Percentiles rank a stretch among this genome's conserved stretches.
Evolutionary conservation across 2,797 vertebrate genomes (phyloP).

Genomic region (Myripristis jacobus): DNA sequence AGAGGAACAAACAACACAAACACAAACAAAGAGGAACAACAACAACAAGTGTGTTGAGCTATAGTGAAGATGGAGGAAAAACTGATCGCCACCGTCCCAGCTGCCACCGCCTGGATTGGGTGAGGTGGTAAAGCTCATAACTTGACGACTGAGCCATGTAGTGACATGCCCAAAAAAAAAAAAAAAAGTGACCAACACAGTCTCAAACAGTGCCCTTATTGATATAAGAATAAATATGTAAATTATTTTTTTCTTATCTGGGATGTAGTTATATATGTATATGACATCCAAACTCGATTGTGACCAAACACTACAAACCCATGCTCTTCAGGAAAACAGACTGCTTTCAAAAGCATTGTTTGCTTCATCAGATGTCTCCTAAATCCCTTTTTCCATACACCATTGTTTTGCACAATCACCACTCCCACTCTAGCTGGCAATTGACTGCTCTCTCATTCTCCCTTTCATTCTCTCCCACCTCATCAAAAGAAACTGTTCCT

Average conservation of each 20-base stretch:
- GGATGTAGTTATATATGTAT: neutral
- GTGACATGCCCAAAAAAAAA: too few species aligned
- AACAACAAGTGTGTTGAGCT: too few species aligned
- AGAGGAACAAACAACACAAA: too few species aligned
- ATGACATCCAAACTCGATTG: neutral
- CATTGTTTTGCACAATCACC: slow-evolving; percentile 61
- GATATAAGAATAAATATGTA: neutral
- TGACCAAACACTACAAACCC: neutral
- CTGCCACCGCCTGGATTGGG: too few species aligned
- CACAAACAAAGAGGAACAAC: too few species aligned
- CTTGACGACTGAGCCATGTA: too few species aligned
- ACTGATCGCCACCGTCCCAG: too few species aligned
- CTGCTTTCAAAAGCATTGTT: slow-evolving; percentile 24
- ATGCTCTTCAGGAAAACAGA: slow-evolving; percentile 18
- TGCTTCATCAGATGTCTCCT: slow-evolving; percentile 49
- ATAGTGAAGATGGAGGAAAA: too few species aligned
- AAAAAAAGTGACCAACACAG: neutral
- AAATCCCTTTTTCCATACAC: slow-evolving; percentile 44
- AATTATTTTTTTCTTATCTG: too few species aligned
- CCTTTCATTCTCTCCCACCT: slow-evolving; percentile 56
- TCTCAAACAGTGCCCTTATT: neutral
- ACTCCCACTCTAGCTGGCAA: slow-evolving; percentile 45
- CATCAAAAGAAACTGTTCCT: slow-evolving; percentile 65
- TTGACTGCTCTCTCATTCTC: slow-evolving; percentile 51
- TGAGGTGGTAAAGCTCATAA: too few species aligned